Base-by-base conservation (phyloP, 2,888 invertebrate species). In the Andrena praecox region DNA sequence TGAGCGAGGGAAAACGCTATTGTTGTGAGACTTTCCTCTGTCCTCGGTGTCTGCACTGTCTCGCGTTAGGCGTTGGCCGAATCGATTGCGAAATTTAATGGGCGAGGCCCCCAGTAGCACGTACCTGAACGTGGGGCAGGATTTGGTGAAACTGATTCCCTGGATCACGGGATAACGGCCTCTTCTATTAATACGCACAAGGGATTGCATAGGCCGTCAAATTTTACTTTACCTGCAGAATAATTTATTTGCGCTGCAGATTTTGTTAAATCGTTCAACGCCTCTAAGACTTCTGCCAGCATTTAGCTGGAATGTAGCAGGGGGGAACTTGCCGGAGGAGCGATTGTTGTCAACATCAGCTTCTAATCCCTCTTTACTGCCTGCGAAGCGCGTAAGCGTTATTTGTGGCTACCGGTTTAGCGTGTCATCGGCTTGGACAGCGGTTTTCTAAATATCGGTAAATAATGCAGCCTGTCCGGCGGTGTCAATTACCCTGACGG, bases 361-460 rank as follows among this genome's bases (percentile, higher is more conserved):
- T 42, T 29, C 20, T 79, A 69, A 79, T 72, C 59, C 59, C 31
- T 72, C 50, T 80, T 80, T 62, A 80, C n/a, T 33, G 50, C n/a
- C 52, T 29, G 24, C 42, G 60, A 59, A 52, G 27, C 60, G 78
- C 50, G 56, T 68, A 48, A 71, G 62, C 33, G 72, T 62, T 35
- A 48, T 72, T 54, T 16, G 69, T 27, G 71, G 74, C 77, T 86
- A 86, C 77, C 48, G 77, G 69, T 81, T 81, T 76, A 66, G 50
- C 67, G 52, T 60, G 64, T 75, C 69, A 68, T 74, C 74, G 72
- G 68, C 66, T 56, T n/a, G 42, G 20, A 69, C 16, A 35, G 48
- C 24, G 31, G 62, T 85, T 85, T 79, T 77, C 76, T 73, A 82
- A 85, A 87, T 80, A 71, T 82, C 80, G 75, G 27, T 84, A 76